Conservation (phyloP, 35 echinoderm and acorn worm genomes). For the Chiridota heheva region DNA sequence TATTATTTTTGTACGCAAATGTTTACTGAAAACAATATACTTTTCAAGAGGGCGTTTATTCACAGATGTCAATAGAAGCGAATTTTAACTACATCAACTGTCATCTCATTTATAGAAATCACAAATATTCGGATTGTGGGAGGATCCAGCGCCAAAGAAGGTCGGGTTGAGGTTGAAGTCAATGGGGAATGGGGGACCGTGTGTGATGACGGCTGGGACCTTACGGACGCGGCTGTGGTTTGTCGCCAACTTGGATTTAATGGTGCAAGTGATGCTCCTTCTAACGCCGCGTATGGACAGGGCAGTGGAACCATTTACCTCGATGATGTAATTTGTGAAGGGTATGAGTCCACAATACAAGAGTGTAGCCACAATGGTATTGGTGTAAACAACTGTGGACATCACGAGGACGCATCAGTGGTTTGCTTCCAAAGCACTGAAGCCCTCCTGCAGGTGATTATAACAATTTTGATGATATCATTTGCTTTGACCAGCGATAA, state of each 20-base stretch:
- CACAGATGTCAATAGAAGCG: too few relatives aligned
- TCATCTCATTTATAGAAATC: background rate
- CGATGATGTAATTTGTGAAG: slow-evolving; percentile 13
- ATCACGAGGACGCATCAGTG: background rate
- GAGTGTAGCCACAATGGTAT: background rate
- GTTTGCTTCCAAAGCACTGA: too few relatives aligned
- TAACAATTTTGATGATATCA: background rate
- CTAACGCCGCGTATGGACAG: slow-evolving; percentile 12
- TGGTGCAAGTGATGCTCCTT: background rate
- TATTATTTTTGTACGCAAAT: too few relatives aligned
- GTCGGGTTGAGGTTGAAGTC: background rate
- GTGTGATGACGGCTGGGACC: slow-evolving; percentile 42
- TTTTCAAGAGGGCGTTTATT: too few relatives aligned
- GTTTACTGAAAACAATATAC: too few relatives aligned
- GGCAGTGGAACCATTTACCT: slow-evolving; percentile 16
- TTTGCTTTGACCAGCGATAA: too few relatives aligned
- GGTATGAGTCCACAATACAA: background rate
- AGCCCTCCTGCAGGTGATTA: background rate
- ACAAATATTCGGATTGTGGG: slow-evolving; percentile 9
- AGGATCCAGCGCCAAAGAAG: slow-evolving; percentile 9
- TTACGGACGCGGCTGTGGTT: slow-evolving; percentile 21
- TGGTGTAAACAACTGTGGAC: background rate
- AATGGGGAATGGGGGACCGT: slow-evolving; percentile 36
- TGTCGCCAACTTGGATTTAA: slow-evolving; percentile 26
- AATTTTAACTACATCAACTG: too few relatives aligned